These are phyloP conservation scores for Chiroxiphia lanceolata DNA, from an alignment of 2,797 vertebrate species.

Conservation along the genomic window DNA sequence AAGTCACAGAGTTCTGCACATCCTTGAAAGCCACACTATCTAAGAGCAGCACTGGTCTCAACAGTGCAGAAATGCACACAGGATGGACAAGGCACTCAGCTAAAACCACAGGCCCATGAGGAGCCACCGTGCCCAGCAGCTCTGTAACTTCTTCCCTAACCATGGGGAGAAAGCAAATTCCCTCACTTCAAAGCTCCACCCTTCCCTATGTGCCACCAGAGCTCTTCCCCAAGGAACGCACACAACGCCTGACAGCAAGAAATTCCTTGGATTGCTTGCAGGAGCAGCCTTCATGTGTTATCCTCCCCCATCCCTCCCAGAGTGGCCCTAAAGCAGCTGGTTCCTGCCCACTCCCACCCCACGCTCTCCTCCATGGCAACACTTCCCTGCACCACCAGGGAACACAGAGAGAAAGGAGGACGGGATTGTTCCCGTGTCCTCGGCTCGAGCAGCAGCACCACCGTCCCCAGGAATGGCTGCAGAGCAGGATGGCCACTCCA, in stretches of 20 bases:
- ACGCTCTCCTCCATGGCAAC: slow-evolving; percentile 52
- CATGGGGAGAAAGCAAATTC: fast-evolving
- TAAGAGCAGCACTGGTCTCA: not conserved
- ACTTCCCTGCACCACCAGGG: not conserved
- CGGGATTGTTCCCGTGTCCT: not conserved
- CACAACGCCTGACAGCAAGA: not conserved
- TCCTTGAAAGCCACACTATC: not conserved
- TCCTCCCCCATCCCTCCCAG: not conserved
- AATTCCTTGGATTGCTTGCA: not conserved
- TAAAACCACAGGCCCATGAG: not conserved
- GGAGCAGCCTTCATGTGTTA: not conserved
- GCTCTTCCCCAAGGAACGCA: fast-evolving
- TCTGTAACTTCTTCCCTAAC: not conserved
- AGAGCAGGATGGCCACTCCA: not conserved
- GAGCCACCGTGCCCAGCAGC: fast-evolving
- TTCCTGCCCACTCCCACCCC: slow-evolving; percentile 39
- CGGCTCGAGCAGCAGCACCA: not conserved
- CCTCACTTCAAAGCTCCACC: not conserved
- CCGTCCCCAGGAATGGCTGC: not conserved
- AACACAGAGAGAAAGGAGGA: not conserved
- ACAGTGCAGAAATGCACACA: not conserved
- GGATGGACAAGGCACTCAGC: not conserved
- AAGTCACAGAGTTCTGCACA: not conserved
- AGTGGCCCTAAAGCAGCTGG: not conserved
- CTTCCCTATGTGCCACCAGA: fast-evolving